Evolutionary conservation across 2,113 vertebrate species (phyloP).

Genomic region (Cephalopterus ornatus): DNA sequence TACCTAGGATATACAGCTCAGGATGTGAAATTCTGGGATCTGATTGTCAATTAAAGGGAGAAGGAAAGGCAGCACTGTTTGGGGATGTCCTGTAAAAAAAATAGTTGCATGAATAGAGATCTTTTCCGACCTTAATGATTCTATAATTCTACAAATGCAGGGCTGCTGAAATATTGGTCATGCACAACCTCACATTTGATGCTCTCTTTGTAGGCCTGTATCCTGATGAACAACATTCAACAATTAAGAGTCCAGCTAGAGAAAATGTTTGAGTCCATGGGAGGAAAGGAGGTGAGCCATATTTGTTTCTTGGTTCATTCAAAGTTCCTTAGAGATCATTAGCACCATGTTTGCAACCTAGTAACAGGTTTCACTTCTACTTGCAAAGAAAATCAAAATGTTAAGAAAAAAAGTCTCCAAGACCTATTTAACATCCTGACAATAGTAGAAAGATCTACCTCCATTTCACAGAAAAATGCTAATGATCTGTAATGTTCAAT

Average conservation of each 20-base stretch:
- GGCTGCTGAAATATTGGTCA: background rate
- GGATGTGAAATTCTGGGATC: background rate
- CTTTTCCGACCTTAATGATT: background rate
- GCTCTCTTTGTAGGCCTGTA: slow-evolving; percentile 83
- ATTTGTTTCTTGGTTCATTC: background rate
- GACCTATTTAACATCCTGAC: background rate
- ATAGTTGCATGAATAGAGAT: background rate
- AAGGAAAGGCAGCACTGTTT: background rate
- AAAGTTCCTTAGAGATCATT: slow-evolving; percentile 60
- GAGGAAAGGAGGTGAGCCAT: slow-evolving; percentile 91
- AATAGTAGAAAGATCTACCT: background rate
- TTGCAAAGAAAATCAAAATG: background rate
- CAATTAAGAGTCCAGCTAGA: slow-evolving; percentile 94
- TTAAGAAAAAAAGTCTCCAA: background rate
- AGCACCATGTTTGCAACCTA: slow-evolving; percentile 10
- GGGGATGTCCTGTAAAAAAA: background rate
- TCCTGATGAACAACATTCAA: slow-evolving; percentile 97
- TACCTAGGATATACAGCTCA: background rate
- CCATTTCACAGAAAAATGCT: slow-evolving; percentile 13
- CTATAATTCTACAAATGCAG: background rate
- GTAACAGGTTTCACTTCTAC: background rate
- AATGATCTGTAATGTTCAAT: slow-evolving; percentile 58
- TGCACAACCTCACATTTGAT: background rate
- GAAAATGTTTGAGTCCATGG: slow-evolving; percentile 99
- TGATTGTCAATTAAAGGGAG: background rate